Evolutionary conservation across 1,140 invertebrate species (phyloP).

Genomic region (Daktulosphaira vitifoliae): DNA sequence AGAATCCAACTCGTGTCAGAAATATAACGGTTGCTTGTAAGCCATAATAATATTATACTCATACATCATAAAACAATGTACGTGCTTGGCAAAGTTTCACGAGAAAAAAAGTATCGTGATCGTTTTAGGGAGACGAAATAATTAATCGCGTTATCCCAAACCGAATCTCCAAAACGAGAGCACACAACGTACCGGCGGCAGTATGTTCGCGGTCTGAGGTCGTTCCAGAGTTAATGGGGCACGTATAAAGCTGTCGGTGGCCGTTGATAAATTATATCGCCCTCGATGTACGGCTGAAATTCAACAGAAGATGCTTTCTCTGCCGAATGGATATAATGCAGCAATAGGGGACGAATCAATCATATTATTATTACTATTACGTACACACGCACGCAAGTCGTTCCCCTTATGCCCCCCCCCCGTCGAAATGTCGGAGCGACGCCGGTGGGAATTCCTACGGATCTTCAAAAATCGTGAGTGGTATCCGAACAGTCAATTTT

Average conservation of each 20-base stretch:
- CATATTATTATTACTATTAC: not conserved
- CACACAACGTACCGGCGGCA: not conserved
- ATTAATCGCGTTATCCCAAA: not conserved
- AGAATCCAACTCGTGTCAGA: too few relatives aligned
- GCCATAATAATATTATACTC: too few relatives aligned
- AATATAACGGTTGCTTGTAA: too few relatives aligned
- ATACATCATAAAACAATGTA: too few relatives aligned
- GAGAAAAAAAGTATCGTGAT: too few relatives aligned
- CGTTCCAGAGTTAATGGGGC: slow-evolving; percentile 15
- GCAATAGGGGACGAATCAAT: not conserved
- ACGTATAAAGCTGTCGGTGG: slow-evolving; percentile 8
- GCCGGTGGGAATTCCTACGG: too few relatives aligned
- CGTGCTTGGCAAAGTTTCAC: too few relatives aligned
- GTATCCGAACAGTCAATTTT: not conserved
- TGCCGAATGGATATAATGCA: not conserved
- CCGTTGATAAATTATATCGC: slow-evolving; percentile 17
- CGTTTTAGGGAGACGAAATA: too few relatives aligned
- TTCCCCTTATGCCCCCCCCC: too few relatives aligned
- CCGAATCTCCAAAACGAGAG: not conserved
- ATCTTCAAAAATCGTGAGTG: not conserved
- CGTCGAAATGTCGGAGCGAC: too few relatives aligned
- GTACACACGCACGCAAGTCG: not conserved
- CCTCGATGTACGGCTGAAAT: not conserved
- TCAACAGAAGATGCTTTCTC: not conserved
- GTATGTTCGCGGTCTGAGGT: not conserved